A percentile compares a stretch with the other conserved stretches of the same genome.
These are phyloP conservation scores for Eupeodes luniger DNA, from an alignment of 2,888 invertebrate species.

Conservation along the genomic window DNA sequence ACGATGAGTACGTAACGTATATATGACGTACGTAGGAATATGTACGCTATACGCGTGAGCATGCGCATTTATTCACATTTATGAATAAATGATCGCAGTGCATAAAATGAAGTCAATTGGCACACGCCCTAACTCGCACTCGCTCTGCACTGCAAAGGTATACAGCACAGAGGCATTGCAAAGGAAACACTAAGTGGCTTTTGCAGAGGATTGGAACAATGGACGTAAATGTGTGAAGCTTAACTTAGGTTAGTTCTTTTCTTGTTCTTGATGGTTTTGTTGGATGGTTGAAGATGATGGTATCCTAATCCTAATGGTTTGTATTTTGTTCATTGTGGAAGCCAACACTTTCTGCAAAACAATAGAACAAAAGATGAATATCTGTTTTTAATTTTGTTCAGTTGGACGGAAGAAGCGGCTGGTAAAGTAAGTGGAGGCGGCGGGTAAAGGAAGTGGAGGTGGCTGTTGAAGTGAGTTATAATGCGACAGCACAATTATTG, in stretches of 20 bases:
- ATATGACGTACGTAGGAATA: no score
- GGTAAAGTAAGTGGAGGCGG: no score
- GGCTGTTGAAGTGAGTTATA: no score
- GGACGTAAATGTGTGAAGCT: conserved; percentile 35
- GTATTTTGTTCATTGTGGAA: neutral
- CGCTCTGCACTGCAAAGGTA: no score
- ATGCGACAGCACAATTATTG: no score
- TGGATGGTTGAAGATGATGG: neutral
- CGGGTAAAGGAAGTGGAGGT: no score
- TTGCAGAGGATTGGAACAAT: conserved; percentile 46
- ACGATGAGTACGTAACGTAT: neutral
- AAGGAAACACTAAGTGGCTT: conserved; percentile 47
- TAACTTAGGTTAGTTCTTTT: neutral
- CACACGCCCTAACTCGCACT: conserved; percentile 57
- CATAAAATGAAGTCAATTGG: conserved; percentile 72
- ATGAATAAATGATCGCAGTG: conserved; percentile 48
- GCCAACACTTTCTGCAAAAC: conserved; percentile 45
- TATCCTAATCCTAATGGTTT: conserved; percentile 47
- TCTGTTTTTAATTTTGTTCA: conserved; percentile 17
- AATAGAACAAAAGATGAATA: conserved; percentile 71
- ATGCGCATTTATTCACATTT: conserved; percentile 48
- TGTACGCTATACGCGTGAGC: neutral
- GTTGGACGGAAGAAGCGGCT: neutral
- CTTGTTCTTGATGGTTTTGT: no score
- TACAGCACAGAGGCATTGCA: neutral